Conservation (phyloP, 2,797 vertebrate species). For the Botia kubotai region DNA sequence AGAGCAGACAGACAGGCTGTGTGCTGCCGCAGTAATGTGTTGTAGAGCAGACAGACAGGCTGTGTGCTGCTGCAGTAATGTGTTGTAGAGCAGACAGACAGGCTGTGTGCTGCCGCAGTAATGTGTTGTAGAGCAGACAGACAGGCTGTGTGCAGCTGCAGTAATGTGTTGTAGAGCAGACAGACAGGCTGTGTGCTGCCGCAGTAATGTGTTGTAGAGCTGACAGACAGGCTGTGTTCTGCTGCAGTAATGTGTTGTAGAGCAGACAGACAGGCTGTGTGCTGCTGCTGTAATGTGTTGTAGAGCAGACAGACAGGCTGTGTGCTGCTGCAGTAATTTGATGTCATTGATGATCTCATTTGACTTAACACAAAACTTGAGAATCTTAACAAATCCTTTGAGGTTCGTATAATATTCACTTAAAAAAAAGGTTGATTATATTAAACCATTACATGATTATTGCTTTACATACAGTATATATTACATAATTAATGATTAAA, state of each 20-base stretch:
- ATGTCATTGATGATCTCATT: neutral
- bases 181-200: conserved; percentile 37
- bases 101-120: neutral
- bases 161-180: neutral
- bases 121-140: neutral
- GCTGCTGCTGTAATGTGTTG: neutral
- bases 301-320: neutral
- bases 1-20: neutral
- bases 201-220: conserved; percentile 32
- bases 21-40: neutral
- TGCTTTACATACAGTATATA: too few relatives aligned
- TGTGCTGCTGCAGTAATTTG: too few relatives aligned
- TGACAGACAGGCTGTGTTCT: conserved; percentile 3
- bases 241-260: neutral
- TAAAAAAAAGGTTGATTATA: too few relatives aligned
- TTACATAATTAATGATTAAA: too few relatives aligned
- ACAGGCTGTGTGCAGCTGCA: neutral
- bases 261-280: neutral
- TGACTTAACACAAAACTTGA: neutral
- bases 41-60: neutral
- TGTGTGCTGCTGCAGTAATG: neutral
- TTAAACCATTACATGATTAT: too few relatives aligned
- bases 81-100: neutral
- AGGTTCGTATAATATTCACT: too few relatives aligned
- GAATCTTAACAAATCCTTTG: neutral